Conservation (phyloP, 1,140 invertebrate species). For the Meloidogyne hapla region DNA sequence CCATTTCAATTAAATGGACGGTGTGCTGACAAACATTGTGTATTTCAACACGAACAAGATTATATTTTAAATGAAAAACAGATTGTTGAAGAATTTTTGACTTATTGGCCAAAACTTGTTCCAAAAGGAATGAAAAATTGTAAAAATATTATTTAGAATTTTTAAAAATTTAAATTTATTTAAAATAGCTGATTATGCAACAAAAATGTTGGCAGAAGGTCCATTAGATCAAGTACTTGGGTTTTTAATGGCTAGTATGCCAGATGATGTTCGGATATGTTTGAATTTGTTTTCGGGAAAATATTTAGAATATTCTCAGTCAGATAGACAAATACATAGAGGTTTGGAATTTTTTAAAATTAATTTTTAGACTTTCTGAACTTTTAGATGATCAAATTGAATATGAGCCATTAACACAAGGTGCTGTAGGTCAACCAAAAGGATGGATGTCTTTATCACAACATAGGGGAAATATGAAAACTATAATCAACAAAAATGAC, state of each 20-base stretch:
- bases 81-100: neutral
- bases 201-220: neutral
- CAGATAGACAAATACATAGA: neutral
- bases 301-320: neutral
- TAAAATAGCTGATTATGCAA: neutral
- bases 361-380: neutral
- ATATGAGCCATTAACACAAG: neutral
- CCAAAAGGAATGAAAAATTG: neutral
- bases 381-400: neutral
- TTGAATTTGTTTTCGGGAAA: neutral
- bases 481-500: neutral
- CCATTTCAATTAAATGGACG: neutral
- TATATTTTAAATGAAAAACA: neutral
- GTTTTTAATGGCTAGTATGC: neutral
- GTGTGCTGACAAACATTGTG: neutral
- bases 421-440: neutral
- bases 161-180: neutral
- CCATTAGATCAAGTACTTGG: neutral
- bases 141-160: neutral
- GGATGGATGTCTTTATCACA: neutral
- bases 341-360: neutral
- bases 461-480: neutral
- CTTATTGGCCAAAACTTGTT: neutral
- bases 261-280: neutral
- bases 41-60: neutral